Evolutionary conservation across 2,797 vertebrate species (phyloP).

Genomic region (Limnodromus scolopaceus): DNA sequence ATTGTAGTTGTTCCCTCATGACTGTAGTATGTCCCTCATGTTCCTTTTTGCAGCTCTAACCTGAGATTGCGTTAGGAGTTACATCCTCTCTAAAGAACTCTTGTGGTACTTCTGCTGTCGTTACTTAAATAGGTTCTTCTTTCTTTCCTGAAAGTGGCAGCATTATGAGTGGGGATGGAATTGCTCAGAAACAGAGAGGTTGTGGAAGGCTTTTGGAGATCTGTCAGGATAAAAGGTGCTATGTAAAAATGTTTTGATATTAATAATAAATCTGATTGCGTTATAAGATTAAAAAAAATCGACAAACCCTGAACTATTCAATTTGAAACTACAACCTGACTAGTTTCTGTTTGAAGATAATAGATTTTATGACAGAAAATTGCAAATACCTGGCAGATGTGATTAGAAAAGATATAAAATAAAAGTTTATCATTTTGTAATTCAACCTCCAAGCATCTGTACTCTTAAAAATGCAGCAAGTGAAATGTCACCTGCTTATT

Average conservation of each 20-base stretch:
- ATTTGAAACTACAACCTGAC: not conserved
- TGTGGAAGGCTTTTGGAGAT: conserved; percentile 2
- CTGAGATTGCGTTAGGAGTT: not conserved
- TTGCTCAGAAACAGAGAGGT: not conserved
- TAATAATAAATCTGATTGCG: conserved; percentile 8
- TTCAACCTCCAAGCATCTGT: not conserved
- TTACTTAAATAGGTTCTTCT: not conserved
- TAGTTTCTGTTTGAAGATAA: not conserved
- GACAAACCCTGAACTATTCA: not conserved
- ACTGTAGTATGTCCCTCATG: not conserved
- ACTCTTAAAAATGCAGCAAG: conserved; percentile 28
- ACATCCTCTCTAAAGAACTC: not conserved
- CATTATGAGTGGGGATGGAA: not conserved
- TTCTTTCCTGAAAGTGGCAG: not conserved
- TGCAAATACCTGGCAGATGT: conserved; percentile 2
- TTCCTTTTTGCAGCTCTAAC: not conserved
- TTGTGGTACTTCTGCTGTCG: not conserved
- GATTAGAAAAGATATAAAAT: conserved; percentile 5
- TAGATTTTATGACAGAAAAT: conserved; percentile 21
- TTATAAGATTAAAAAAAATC: not conserved
- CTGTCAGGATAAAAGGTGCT: not conserved
- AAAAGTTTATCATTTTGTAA: conserved; percentile 19
- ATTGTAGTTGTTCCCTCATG: not conserved
- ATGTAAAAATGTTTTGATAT: not conserved
- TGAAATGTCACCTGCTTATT: conserved; percentile 56